These are phyloP conservation scores for Lagodon rhomboides DNA, from an alignment of 2,797 vertebrate genomes.

Conservation along the genomic window DNA sequence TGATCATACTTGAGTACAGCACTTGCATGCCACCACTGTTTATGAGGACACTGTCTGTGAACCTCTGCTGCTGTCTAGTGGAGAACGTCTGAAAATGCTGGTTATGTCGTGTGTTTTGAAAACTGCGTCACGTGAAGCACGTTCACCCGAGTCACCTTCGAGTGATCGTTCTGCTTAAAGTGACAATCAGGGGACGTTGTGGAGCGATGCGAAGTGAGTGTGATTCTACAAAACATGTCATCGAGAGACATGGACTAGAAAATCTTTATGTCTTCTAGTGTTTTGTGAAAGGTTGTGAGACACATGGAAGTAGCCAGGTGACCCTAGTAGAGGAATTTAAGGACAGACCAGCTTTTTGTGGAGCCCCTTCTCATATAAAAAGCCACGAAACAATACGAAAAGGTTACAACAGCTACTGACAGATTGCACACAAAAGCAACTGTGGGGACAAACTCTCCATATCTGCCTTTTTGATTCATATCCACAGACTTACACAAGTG, in stretches of 20 bases:
- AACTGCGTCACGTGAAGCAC: neutral
- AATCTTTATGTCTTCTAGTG: neutral
- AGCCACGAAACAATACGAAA: neutral
- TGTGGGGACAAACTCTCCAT: neutral
- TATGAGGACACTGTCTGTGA: neutral
- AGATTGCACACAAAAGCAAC: neutral
- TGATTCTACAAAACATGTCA: neutral
- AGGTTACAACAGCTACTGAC: neutral
- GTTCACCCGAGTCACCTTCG: neutral
- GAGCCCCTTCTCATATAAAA: neutral
- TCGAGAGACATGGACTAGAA: neutral
- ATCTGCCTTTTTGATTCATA: neutral
- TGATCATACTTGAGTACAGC: too few relatives aligned
- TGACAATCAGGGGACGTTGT: neutral
- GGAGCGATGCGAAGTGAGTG: too few relatives aligned
- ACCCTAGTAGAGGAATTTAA: constrained; percentile 7
- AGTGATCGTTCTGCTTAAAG: neutral
- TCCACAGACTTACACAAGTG: neutral
- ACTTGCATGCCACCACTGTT: too few relatives aligned
- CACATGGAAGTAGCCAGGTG: neutral
- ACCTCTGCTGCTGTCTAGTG: constrained; percentile 62
- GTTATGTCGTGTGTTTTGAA: neutral
- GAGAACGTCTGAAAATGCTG: constrained; percentile 30
- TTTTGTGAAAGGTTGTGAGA: neutral
- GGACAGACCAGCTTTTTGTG: neutral